Base-by-base conservation (phyloP, 2,888 invertebrate genomes). In the Agriotes lineatus region DNA sequence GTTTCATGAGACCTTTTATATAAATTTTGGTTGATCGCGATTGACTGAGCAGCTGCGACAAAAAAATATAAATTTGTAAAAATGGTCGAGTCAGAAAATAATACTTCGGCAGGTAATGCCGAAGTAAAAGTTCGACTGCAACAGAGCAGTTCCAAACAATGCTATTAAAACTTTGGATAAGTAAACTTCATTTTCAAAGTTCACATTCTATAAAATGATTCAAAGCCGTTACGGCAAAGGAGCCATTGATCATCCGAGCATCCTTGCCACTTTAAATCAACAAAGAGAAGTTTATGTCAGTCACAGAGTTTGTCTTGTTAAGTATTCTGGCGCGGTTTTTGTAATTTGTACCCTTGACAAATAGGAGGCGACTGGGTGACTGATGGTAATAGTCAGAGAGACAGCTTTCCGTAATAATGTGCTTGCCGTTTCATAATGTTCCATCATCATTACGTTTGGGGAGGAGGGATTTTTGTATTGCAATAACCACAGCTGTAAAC, bases 311-410 rank as follows among this genome's bases (percentile, higher is more conserved):
- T 18, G 33, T 30, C 44, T 45, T 30, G 45, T 59, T 44, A 59
- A 42, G 45, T 45, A 59, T 59, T 59, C 59, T 39, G 45, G 59
- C 45, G 44, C 10, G 59, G 25, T 59, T 59, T 56, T 56, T 22
- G 56, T 56, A 56, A 56, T 56, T 59, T 59, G 59, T 59, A 45
- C 57, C 14, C 57, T 39, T 57, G 57, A 57, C 57, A 39, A 57
- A 57, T 57, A 39, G 42, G 16, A 57, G 14, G 12, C 20, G 57
- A 42, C 57, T 37, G 22, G 12, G 19, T 57, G 57, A 57, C 39
- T 57, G 57, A 57, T 57, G 42, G 39, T 57, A 57, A 39, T 39
- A 57, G 57, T 39, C 25, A 57, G 39, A 35, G 57, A 19, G 57
- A 37, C 57, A 20, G 54, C 54, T 57, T 57, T 19, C 22, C 42